Conservation (phyloP, 2,888 invertebrate genomes). For the Merodon equestris region DNA sequence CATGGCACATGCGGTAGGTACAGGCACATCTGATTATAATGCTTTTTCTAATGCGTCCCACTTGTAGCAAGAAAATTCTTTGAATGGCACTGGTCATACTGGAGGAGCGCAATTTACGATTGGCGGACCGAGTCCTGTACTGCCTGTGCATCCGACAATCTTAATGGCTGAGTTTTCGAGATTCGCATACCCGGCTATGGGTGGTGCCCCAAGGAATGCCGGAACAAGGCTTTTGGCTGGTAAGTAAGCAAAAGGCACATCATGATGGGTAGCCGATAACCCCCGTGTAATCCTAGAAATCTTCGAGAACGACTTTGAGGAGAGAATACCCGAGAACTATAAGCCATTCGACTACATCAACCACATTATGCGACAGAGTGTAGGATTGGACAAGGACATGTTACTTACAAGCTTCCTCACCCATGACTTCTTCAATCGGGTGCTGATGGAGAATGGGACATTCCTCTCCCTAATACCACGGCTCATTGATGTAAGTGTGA, state of each 20-base stretch:
- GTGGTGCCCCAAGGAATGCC: constrained; percentile 79
- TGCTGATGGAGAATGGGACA: constrained; percentile 77
- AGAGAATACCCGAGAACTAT: constrained; percentile 73
- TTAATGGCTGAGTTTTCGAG: constrained; percentile 54
- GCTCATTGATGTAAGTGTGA: constrained; percentile 79
- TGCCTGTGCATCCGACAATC: constrained; percentile 74
- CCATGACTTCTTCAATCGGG: constrained; percentile 78
- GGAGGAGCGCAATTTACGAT: constrained; percentile 76
- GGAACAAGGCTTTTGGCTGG: constrained; percentile 79
- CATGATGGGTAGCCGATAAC: too few species aligned
- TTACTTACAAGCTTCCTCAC: constrained; percentile 78
- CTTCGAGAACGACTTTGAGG: constrained; percentile 75
- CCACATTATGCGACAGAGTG: constrained; percentile 74
- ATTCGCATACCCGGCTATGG: constrained; percentile 78
- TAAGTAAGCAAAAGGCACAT: constrained; percentile 67
- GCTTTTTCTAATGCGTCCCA: not conserved
- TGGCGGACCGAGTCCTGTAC: constrained; percentile 76
- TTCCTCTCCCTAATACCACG: constrained; percentile 79
- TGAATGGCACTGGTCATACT: constrained; percentile 71
- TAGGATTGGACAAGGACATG: constrained; percentile 79
- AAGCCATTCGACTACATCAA: constrained; percentile 74
- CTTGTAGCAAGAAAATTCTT: constrained; percentile 5
- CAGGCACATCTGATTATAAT: not conserved
- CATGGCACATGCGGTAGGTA: constrained; percentile 71
- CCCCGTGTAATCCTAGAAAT: constrained; percentile 71